Base-by-base conservation (phyloP, 2,797 vertebrate genomes). In the Stomatorhinus walkeri region DNA sequence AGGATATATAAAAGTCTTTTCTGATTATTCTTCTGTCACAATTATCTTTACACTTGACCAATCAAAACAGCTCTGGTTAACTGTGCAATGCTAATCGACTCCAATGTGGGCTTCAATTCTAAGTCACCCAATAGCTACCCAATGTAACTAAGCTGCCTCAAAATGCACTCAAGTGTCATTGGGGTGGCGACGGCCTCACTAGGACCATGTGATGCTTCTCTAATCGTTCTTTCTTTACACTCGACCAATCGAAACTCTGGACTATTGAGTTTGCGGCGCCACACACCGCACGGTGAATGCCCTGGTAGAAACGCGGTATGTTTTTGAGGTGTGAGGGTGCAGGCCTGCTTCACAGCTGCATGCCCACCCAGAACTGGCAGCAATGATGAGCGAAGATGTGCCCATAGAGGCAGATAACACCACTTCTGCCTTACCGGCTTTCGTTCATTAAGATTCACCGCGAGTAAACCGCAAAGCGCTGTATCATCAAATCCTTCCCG, bases 371-470 rank as follows among this genome's bases (percentile, higher is more conserved):
- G 56, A 49, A 89, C 64, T 46, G 64, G 4, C 8, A 56, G 85
- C 61, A 49, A 83, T 76, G 56, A 88, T 87, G 88, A 88, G 32
- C n/a, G 19, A 76, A 19, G 87, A 76, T 64, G 14, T 43, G 87
- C 79, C 40, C 49, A 81, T 46, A 59, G 51, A 48, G 22, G 36
- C 28, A 76, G 51, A 90, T 40, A 10, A 76, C 28, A 4, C 43
- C 22, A 2, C 72, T 81, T 48, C 56, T 52, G 43, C 85, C 54
- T 2, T 46, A 4, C 28, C 14, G 64, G 10, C 56, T 88, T 56
- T 88, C 43, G 43, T 89, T 85, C 59, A 85, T 86, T 72, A 89
- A n/a, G 85, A 54, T 40, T 86, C 48, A 89, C 32, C 1, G 36
- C 16, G 7, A 54, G 51, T 3, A 14, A 52, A 16, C 12, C 3